A percentile compares a stretch with the other conserved stretches of the same genome.
phyloP scores from a whole-genome alignment of 2,888 invertebrate genomes.

The Cremastinae sp. region DNA sequence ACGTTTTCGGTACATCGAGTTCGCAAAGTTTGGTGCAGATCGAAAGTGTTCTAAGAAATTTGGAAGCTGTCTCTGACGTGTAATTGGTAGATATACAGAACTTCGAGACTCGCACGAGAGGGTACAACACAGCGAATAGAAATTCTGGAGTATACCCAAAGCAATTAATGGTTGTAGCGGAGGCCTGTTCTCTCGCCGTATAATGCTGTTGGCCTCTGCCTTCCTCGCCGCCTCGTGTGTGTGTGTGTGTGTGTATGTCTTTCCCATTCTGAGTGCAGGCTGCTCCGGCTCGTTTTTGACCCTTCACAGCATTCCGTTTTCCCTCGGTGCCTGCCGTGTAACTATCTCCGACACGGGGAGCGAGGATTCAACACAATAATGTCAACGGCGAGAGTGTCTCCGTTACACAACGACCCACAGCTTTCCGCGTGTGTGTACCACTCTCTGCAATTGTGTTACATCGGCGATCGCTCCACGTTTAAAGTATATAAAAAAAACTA shows the following conservation, averaged over 20 bases:
- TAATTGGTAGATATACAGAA: constrained; percentile 54
- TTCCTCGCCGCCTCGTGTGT: constrained; percentile 6
- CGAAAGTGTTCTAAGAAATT: too few relatives aligned
- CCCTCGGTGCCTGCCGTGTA: constrained; percentile 42
- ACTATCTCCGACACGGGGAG: constrained; percentile 39
- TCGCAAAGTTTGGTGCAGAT: too few relatives aligned
- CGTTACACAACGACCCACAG: constrained; percentile 44
- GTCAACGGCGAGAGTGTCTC: constrained; percentile 45
- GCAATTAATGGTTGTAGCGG: constrained; percentile 67
- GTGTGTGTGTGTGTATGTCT: too few relatives aligned
- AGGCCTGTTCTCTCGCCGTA: constrained; percentile 46
- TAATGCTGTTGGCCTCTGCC: constrained; percentile 33
- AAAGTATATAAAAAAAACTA: too few relatives aligned
- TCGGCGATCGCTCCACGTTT: constrained; percentile 19
- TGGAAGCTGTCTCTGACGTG: constrained; percentile 25
- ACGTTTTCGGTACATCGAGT: too few relatives aligned
- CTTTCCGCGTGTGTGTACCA: constrained; percentile 10
- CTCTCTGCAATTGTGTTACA: constrained; percentile 35
- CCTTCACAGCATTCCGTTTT: constrained; percentile 42
- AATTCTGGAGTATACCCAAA: constrained; percentile 63
- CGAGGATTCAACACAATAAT: constrained; percentile 46
- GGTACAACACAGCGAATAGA: constrained; percentile 25
- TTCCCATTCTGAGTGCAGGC: neutral
- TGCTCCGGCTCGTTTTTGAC: constrained; percentile 38
- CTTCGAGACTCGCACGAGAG: constrained; percentile 33